A percentile compares a stretch with the other conserved stretches of the same genome.
Evolutionary conservation across 2,113 vertebrate genomes (phyloP).

Genomic region (Anoplopoma fimbria): DNA sequence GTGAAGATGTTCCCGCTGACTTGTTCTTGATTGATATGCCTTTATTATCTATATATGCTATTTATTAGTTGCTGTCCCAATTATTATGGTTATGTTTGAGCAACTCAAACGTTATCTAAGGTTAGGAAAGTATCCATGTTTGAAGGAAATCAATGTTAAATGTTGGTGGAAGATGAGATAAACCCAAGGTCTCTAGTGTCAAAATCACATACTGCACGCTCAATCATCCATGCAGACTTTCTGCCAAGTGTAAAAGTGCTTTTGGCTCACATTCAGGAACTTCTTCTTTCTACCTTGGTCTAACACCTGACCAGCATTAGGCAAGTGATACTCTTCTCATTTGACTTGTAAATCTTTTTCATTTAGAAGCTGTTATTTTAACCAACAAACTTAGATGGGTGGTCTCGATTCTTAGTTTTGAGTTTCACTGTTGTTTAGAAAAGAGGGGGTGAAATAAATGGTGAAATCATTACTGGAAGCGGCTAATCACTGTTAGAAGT

Average conservation of each 20-base stretch:
- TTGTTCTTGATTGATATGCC: slow-evolving; percentile 5
- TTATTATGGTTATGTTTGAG: background rate
- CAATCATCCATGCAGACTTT: background rate
- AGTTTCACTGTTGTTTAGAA: no score
- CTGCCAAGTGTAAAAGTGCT: background rate
- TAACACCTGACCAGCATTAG: background rate
- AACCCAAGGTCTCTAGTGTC: background rate
- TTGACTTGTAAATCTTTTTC: slow-evolving; percentile 13
- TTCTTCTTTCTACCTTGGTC: background rate
- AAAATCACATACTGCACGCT: background rate
- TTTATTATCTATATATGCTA: background rate
- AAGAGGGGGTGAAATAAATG: background rate
- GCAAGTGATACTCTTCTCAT: background rate
- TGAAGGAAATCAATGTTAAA: background rate
- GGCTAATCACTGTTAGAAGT: slow-evolving; percentile 27
- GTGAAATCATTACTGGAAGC: slow-evolving; percentile 23
- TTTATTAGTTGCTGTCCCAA: background rate
- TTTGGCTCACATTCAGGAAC: background rate
- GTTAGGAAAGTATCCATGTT: background rate
- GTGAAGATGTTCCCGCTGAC: background rate
- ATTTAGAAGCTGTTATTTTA: slow-evolving; percentile 5
- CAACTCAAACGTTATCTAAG: background rate
- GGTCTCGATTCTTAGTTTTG: slow-evolving; percentile 13
- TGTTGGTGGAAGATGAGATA: background rate
- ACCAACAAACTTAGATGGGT: background rate